phyloP scores from a whole-genome alignment of 2,888 invertebrate genomes.

The Phortica magna region DNA sequence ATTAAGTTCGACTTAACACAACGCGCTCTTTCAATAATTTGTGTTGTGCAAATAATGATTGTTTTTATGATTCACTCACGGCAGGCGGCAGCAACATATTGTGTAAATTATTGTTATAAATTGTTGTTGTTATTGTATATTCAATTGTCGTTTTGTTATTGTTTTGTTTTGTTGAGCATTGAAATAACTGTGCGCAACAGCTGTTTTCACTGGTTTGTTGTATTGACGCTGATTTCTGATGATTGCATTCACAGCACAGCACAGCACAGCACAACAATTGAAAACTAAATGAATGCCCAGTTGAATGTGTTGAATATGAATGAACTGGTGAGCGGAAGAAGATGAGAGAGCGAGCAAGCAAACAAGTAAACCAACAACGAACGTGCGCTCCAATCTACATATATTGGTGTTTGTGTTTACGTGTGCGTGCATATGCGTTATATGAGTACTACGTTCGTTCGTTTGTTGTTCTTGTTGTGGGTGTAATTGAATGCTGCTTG shows the following conservation, averaged over 20 bases:
- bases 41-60: neutral
- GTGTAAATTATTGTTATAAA: neutral
- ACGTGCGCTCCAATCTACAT: too few relatives aligned
- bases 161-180: neutral
- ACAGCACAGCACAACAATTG: neutral
- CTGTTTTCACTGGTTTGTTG: neutral
- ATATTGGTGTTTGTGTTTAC: neutral
- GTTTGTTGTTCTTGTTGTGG: neutral
- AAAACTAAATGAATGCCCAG: neutral
- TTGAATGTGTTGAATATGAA: neutral
- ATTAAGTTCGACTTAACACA: neutral
- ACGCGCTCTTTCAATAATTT: neutral
- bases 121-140: neutral
- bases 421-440: neutral
- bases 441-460: neutral
- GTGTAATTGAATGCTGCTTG: constrained; percentile 5
- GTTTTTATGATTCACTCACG: neutral
- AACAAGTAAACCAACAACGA: neutral
- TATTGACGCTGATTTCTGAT: neutral
- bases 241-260: too few relatives aligned
- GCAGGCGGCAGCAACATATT: neutral
- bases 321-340: neutral
- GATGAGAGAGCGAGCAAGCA: neutral
- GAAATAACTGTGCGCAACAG: neutral
- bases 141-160: neutral